Percentiles rank a stretch among this genome's conserved stretches.
These are phyloP conservation scores for Pachyuromys duprasi DNA, from an alignment of 2,797 vertebrate species.

Conservation along the genomic window DNA sequence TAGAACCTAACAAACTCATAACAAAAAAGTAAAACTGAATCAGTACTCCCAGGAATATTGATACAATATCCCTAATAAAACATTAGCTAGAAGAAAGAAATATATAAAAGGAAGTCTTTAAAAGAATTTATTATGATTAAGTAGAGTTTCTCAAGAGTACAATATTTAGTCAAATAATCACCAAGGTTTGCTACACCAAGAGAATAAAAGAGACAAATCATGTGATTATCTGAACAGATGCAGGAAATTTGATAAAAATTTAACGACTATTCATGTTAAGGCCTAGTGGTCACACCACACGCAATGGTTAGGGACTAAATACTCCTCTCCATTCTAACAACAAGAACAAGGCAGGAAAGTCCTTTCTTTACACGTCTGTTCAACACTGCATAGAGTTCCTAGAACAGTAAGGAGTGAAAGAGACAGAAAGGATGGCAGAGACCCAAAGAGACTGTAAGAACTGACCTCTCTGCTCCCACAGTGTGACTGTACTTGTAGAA, in stretches of 20 bases:
- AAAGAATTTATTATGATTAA: neutral
- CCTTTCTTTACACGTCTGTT: neutral
- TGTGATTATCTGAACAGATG: neutral
- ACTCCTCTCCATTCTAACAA: neutral
- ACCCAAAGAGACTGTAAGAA: neutral
- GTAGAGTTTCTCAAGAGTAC: neutral
- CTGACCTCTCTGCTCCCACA: neutral
- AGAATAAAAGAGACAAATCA: constrained; percentile 11
- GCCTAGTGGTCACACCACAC: neutral
- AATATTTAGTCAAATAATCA: constrained; percentile 37
- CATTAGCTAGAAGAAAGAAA: neutral
- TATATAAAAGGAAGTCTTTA: neutral
- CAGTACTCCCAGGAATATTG: neutral
- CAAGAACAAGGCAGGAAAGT: neutral
- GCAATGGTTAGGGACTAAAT: neutral
- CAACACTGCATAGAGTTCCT: neutral
- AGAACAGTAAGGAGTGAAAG: neutral
- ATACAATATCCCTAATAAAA: neutral
- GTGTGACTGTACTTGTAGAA: neutral
- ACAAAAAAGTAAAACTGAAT: constrained; percentile 15
- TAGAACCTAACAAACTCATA: neutral
- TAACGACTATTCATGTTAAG: neutral
- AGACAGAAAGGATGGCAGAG: neutral
- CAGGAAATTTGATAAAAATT: neutral
- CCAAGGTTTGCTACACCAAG: neutral